Evolutionary conservation across 2,797 vertebrate genomes (phyloP).

Genomic region (Hydrophis major): DNA sequence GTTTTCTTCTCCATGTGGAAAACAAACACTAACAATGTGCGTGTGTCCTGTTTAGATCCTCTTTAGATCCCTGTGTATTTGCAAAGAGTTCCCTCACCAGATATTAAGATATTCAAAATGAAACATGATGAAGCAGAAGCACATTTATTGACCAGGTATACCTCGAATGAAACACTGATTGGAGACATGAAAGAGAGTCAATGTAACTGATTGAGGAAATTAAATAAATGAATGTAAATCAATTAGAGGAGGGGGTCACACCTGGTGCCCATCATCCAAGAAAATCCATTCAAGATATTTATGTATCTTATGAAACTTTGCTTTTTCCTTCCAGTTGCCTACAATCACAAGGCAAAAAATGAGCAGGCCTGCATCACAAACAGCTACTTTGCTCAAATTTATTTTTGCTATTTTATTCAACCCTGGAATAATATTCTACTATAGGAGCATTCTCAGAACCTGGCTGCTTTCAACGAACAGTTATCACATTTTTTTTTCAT

Average conservation of each 20-base stretch:
- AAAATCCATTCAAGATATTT: not conserved
- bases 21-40: not conserved
- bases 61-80: not conserved
- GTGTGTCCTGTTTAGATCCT: not conserved
- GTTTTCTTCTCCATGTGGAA: not conserved
- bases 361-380: not conserved
- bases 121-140: not conserved
- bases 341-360: not conserved
- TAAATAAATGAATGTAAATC: not conserved
- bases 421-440: not conserved
- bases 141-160: not conserved
- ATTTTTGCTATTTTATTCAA: not conserved
- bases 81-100: not conserved
- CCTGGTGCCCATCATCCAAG: not conserved
- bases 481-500: not conserved
- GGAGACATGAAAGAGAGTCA: not conserved
- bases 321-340: not conserved
- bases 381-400: not conserved
- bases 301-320: not conserved
- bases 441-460: not conserved
- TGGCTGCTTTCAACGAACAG: not conserved
- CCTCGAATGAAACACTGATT: not conserved
- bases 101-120: not conserved
- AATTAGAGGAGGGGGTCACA: not conserved
- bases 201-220: not conserved